A percentile compares a stretch with the other conserved stretches of the same genome.
phyloP scores from a whole-genome alignment of 92 coral and sea anemone species.

The Porites divaricata region DNA sequence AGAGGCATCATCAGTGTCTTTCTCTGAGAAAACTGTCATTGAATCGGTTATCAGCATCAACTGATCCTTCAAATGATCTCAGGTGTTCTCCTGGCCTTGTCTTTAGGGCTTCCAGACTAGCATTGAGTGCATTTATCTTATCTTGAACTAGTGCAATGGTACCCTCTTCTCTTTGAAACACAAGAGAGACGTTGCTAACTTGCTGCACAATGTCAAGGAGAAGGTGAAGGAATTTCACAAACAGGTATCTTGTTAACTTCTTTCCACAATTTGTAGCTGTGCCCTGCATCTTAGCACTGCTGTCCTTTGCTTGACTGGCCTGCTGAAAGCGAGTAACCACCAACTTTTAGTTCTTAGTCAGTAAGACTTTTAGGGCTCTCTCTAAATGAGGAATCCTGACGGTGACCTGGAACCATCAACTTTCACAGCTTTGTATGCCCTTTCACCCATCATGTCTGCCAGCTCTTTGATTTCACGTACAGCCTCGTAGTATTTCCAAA shows the following conservation, averaged over 20 bases:
- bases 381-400: conserved; percentile 30
- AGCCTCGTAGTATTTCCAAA: conserved; percentile 39
- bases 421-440: conserved; percentile 33
- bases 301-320: conserved; percentile 29
- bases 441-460: conserved; percentile 21
- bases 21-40: conserved; percentile 14
- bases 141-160: neutral
- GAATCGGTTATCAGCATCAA: conserved; percentile 10
- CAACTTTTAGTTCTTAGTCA: conserved; percentile 32
- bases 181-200: conserved; percentile 16
- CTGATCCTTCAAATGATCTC: conserved; percentile 10
- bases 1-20: conserved; percentile 29
- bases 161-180: conserved; percentile 8
- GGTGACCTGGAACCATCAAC: conserved; percentile 52
- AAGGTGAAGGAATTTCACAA: conserved; percentile 25
- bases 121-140: conserved; percentile 24
- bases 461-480: neutral
- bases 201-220: conserved; percentile 23
- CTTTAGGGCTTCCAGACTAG: conserved; percentile 12
- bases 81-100: conserved; percentile 11
- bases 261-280: conserved; percentile 21
- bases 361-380: conserved; percentile 27
- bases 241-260: conserved; percentile 27
- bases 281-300: conserved; percentile 44
- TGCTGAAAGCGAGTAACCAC: conserved; percentile 48